A percentile compares a stretch with the other conserved stretches of the same genome.
These are phyloP conservation scores for Philereme vetulata DNA, from an alignment of 2,888 invertebrate genomes.

Conservation along the genomic window DNA sequence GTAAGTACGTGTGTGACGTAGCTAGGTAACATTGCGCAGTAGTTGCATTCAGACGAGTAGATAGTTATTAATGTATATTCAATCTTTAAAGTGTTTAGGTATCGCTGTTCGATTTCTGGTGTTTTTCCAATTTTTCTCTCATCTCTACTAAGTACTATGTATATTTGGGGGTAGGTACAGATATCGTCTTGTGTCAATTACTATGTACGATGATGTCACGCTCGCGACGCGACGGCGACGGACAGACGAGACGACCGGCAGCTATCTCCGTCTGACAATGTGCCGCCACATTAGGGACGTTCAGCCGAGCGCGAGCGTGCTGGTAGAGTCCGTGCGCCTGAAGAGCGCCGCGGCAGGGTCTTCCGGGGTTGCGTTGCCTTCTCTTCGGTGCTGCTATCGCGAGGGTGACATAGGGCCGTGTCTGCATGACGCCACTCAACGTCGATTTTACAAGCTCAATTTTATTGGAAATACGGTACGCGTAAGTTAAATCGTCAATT, in stretches of 20 bases:
- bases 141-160: constrained; percentile 63
- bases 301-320: neutral
- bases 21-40: constrained; percentile 64
- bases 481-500: constrained; percentile 80
- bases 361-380: constrained; percentile 8
- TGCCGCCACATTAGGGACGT: too few species aligned
- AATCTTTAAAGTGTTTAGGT: constrained; percentile 73
- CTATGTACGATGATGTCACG: constrained; percentile 48
- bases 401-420: constrained; percentile 49
- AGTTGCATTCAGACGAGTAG: constrained; percentile 67
- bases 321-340: constrained; percentile 2
- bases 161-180: constrained; percentile 73
- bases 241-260: constrained; percentile 15
- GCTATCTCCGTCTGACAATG: too few species aligned
- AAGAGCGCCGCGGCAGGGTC: neutral
- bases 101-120: constrained; percentile 72
- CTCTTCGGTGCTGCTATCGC: constrained; percentile 38
- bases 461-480: constrained; percentile 73
- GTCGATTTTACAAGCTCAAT: constrained; percentile 82
- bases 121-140: constrained; percentile 66
- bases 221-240: constrained; percentile 41
- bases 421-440: constrained; percentile 55
- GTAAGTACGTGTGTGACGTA: constrained; percentile 78
- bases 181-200: constrained; percentile 81
- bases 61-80: constrained; percentile 74